phyloP scores from a whole-genome alignment of 2,113 vertebrate species.

The Callaeas wilsoni region DNA sequence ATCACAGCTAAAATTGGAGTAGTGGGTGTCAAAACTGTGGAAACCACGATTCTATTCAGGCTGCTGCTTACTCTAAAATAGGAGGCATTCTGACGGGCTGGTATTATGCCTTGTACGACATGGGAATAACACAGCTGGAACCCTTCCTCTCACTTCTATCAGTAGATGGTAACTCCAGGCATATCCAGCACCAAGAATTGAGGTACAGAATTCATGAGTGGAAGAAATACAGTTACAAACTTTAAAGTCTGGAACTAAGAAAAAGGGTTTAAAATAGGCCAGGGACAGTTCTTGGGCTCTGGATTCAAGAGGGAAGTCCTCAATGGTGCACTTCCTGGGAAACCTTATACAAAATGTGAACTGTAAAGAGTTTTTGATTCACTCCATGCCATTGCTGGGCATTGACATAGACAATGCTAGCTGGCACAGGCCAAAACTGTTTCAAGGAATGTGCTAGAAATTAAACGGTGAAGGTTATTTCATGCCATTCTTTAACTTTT shows the following conservation, averaged over 20 bases:
- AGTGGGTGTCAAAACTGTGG: neutral
- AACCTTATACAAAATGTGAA: neutral
- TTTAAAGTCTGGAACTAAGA: neutral
- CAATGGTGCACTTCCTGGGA: neutral
- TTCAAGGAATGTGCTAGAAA: neutral
- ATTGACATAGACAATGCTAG: neutral
- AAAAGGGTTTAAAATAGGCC: neutral
- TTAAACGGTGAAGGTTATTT: neutral
- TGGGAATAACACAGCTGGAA: neutral
- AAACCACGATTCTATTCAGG: neutral
- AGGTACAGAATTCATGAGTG: neutral
- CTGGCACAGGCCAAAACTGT: neutral
- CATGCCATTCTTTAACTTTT: neutral
- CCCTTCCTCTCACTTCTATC: neutral
- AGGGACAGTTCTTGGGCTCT: neutral
- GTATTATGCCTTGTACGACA: neutral
- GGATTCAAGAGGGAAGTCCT: neutral
- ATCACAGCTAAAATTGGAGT: neutral
- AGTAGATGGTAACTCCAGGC: neutral
- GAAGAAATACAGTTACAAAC: neutral
- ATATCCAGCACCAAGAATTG: neutral
- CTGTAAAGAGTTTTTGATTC: neutral
- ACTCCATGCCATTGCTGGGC: too few species aligned
- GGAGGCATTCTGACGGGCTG: neutral
- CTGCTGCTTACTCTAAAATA: neutral